Base-by-base conservation (phyloP, 35 echinoderm and acorn worm species). In the Apostichopus californicus region DNA sequence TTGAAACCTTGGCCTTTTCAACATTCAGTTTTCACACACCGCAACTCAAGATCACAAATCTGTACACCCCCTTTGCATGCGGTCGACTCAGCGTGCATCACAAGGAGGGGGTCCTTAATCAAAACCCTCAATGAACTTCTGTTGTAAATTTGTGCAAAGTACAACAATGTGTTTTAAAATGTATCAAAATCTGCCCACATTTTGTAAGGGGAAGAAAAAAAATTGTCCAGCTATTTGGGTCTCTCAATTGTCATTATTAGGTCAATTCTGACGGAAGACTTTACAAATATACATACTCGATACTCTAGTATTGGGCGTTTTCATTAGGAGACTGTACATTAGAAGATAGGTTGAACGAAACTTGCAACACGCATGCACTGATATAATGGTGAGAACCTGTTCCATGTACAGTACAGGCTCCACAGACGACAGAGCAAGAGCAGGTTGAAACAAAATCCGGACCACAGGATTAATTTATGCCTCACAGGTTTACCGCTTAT, bases 391-490 rank as follows among this genome's bases (percentile, higher is more conserved):
- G 64, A 68, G 11, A 68, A 11, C 11, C 64, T 18, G 4, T 68
- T 68, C 64, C 64, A 68, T 9, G 64, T 68, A 68, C 34, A 28
- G 26, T 1, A 46, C 34, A 46, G 34, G 3, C 34, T 46, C 34
- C 12, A 61, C 17, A 75, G 71, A 75, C 71, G 14, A 22, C 17
- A 75, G 17, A 20, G 64, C 11, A 20, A 75, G n/a, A 18, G 21
- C 71, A 18, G 71, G 71, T 75, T 75, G 71, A 75, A 75, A 75
- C 71, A 75, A 75, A 18, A 75, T 75, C 71, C 20, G 14, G n/a
- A n/a, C 71, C 7, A 18, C 71, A 75, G 81, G 55, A 85, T 85
- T 85, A 85, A 85, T 85, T 85, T 85, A 85, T 85, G 81, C 81
- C 57, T 85, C 81, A 85, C 81, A 85, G 81, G 12, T 85, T 85